Evolutionary conservation across 2,797 vertebrate species (phyloP).

Genomic region (Lepus townsendii): DNA sequence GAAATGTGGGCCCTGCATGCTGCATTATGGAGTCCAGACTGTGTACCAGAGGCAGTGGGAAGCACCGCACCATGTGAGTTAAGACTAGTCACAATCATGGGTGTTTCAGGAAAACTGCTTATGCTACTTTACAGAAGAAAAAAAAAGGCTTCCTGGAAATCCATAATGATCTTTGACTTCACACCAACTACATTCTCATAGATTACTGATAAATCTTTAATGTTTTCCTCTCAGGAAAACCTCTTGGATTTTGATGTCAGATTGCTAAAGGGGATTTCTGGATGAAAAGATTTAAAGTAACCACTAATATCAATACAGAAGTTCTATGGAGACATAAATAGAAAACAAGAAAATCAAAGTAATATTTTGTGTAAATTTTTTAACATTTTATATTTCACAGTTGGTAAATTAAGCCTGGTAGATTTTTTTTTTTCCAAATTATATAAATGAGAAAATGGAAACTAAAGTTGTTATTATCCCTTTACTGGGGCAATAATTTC

Average conservation of each 20-base stretch:
- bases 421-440: background rate
- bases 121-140: background rate
- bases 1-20: background rate
- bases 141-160: background rate
- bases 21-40: background rate
- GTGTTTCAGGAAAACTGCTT: conserved; percentile 31
- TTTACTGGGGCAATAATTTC: background rate
- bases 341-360: background rate
- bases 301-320: background rate
- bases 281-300: conserved; percentile 23
- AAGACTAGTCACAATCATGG: background rate
- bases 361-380: background rate
- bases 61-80: conserved; percentile 15
- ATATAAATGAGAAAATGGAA: background rate
- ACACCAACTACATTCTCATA: background rate
- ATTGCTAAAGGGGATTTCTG: conserved; percentile 41
- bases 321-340: background rate
- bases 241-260: conserved; percentile 3
- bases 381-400: conserved; percentile 5
- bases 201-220: background rate
- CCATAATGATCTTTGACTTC: background rate
- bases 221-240: conserved; percentile 17
- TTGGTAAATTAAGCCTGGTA: background rate
- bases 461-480: background rate
- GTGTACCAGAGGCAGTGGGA: background rate